Percentiles rank a stretch among this genome's conserved stretches.
These are phyloP conservation scores for Netelia fuscicornis DNA, from an alignment of 2,888 invertebrate species.

Conservation along the genomic window DNA sequence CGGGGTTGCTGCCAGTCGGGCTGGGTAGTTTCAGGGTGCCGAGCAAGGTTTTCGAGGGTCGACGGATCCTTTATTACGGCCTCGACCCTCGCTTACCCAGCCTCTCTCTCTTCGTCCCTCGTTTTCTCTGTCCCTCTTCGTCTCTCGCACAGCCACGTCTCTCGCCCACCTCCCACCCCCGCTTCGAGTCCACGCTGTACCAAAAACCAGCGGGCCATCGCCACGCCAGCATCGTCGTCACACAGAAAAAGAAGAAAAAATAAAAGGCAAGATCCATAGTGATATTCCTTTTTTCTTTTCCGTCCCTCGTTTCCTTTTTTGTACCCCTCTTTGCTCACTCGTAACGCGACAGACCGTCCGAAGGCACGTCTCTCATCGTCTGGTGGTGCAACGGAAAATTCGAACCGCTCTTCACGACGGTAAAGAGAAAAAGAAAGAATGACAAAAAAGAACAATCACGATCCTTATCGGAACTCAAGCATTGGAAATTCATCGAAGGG, in stretches of 20 bases:
- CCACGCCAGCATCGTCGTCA: conserved; percentile 40
- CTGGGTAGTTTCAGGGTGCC: conserved; percentile 68
- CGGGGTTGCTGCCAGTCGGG: conserved; percentile 49
- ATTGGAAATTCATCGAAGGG: background rate
- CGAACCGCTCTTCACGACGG: conserved; percentile 30
- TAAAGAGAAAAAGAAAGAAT: conserved; percentile 21
- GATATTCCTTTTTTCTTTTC: conserved; percentile 52
- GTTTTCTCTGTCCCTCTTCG: conserved; percentile 62
- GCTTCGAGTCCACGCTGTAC: conserved; percentile 17
- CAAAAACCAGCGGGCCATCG: conserved; percentile 46
- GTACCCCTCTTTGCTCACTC: conserved; percentile 28
- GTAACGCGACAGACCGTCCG: conserved; percentile 40
- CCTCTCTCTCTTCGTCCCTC: conserved; percentile 62
- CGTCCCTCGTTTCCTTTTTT: conserved; percentile 10
- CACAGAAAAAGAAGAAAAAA: conserved; percentile 28
- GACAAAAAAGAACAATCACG: background rate
- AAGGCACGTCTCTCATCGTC: conserved; percentile 31
- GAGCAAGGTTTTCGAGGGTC: conserved; percentile 74
- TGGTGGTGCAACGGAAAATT: conserved; percentile 53
- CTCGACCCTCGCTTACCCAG: conserved; percentile 62
- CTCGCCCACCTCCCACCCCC: conserved; percentile 18
- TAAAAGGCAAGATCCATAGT: background rate
- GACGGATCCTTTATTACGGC: conserved; percentile 78
- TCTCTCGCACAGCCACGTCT: conserved; percentile 36
- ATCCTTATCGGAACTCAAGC: too few species aligned